Base-by-base conservation (phyloP, 1,140 invertebrate genomes). In the Brachionus manjavacas region DNA sequence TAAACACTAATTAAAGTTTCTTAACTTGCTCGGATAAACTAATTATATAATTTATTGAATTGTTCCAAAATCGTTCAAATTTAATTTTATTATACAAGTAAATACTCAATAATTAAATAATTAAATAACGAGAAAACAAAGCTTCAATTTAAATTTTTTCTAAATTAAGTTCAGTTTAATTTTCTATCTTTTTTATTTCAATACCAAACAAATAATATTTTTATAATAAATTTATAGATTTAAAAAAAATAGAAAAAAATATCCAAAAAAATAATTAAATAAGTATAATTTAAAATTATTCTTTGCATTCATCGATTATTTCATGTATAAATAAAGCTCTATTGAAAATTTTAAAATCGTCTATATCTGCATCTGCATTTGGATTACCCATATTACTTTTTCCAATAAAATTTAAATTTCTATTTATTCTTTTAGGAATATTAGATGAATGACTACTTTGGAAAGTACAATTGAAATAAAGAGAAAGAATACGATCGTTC, bases 331-430 rank as follows among this genome's bases (percentile, higher is more conserved):
- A 31, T 25, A 76, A 23, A 9, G 72, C 72, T 25, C 72, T 49
- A 25, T 76, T 76, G 16, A 49, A 76, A 46, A 76, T 49, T 31
- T 76, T 76, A 76, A 76, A 49, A 11, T 76, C 72, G 49, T 76
- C 72, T 25, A 76, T 49, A 46, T 76, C 39, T 46, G 72, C 72
- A 9, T 12, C 20, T 25, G 72, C 41, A 49, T 76, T 46, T 23
- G 41, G 41, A 49, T 76, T 76, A 28, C 20, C 20, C 72, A 76
- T 49, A 46, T 25, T 49, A 23, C 72, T 76, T 41, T 76, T 76
- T 0, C 72, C 72, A 49, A 76, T 76, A 49, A 76, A 76, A 52
- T 49, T 76, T 49, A 49, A 8, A 49, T 46, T 35, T 52, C 41
- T 76, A 12, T 25, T 35, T 6, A 76, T 76, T 76, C 20, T 14